Evolutionary conservation across 1,140 invertebrate genomes (phyloP), one percentile per base, ranked within the genome.

Genomic region (Caerostris extrusa): DNA sequence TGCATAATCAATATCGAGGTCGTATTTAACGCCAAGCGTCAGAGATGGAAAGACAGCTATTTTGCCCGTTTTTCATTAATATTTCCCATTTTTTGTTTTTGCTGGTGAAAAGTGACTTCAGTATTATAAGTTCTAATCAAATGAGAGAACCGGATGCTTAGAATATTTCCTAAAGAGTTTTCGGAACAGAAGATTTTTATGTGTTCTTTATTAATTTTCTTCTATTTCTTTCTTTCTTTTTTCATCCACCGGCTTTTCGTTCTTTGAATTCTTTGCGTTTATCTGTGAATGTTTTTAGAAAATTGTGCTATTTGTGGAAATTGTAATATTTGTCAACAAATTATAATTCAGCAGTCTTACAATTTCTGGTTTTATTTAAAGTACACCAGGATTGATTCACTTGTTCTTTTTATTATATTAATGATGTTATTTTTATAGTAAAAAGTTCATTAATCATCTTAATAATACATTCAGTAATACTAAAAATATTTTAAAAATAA

Each of bases 1-100:
- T 81, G 19, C 71, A 81, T 81, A 81, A 81, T 81, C 71, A 81
- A 81, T 81, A 81, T 81, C 71, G 71, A 53, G 71, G 71, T 81
- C 71, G 53, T 81, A 81, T 81, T 81, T 81, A 81, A 81, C 50
- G 71, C 71, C 71, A 81, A 12, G 71, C 71, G 71, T 81, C 71
- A 81, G 19, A 8, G 34, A 53, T 53, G 19, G 34, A 34, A 53
- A 81, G 19, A 53, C 53, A 53, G 71, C 8, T 55, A 53, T 34
- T 10, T 10, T 50, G 7, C 53, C 53, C n/a, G 10, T 50, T 34
- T 81, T 50, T 81, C 53, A 34, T 81, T 81, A 50, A 50, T 81
- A 50, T 81, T 81, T 81, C 5, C 71, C 5, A 8, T 10, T 81
- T 81, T 50, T 81, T 81, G n/a, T 55, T 55, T 34, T 34, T n/a